Conservation (phyloP, 2,797 vertebrate genomes). For the Echeneis naucrates region DNA sequence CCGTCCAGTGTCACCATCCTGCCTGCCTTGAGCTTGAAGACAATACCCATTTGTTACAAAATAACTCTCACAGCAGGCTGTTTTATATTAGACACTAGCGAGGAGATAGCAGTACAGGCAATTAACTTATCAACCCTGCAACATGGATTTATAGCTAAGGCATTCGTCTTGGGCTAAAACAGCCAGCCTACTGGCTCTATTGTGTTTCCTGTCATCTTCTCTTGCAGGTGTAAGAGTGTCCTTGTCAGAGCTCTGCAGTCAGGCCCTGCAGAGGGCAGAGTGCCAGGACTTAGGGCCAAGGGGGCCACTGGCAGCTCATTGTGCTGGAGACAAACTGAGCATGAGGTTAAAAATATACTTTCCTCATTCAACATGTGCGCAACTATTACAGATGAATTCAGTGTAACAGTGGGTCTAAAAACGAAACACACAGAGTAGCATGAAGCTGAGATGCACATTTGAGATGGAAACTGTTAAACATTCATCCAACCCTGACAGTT, state of each 20-base stretch:
- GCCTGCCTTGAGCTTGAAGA: conserved; percentile 41
- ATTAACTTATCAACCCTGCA: conserved; percentile 81
- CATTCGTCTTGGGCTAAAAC: conserved; percentile 63
- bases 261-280: conserved; percentile 80
- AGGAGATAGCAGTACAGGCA: conserved; percentile 75
- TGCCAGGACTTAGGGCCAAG: conserved; percentile 74
- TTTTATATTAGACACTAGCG: conserved; percentile 71
- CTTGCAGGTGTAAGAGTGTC: conserved; percentile 77
- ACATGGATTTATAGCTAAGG: conserved; percentile 77
- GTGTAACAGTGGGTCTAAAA: not conserved
- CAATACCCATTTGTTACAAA: conserved; percentile 70
- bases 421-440: conserved; percentile 10
- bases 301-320: conserved; percentile 62
- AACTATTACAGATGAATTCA: conserved; percentile 44
- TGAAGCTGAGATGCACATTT: not conserved
- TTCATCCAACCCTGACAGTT: conserved; percentile 11
- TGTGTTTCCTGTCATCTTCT: conserved; percentile 74
- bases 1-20: conserved; percentile 34
- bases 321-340: conserved; percentile 62
- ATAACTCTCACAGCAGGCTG: conserved; percentile 68
- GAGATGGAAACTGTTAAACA: conserved; percentile 12
- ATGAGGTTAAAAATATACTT: conserved; percentile 43
- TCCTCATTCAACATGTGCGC: conserved; percentile 46
- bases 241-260: conserved; percentile 79
- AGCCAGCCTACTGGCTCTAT: conserved; percentile 64